Evolutionary conservation across 2,888 invertebrate species (phyloP), one percentile per base, ranked within the genome.

Genomic region (Melolontha melolontha): DNA sequence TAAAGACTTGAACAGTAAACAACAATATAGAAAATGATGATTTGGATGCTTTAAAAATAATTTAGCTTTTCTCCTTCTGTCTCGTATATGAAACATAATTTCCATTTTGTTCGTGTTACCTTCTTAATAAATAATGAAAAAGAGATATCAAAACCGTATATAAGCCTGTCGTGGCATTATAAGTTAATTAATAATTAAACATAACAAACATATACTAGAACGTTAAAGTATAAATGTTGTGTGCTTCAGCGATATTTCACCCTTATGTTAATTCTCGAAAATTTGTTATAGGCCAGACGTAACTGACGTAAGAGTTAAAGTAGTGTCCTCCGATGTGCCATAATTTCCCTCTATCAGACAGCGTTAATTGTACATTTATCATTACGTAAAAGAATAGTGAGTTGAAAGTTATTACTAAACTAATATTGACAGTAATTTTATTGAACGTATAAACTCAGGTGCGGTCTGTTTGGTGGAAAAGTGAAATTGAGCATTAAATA

Each of bases 341-440:
- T 57, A 57, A 57, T 57, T 57, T 22, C 57, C 12, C 44, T 27
- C 27, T 27, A 27, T 22, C 57, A 27, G 57, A 57, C 57, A 57
- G 42, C 55, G 42, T 57, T 44, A 57, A 57, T 41, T 57, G 55
- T 41, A 42, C 40, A 57, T 57, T 57, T 57, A 57, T 57, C 55
- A 57, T 14, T 34, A 11, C n/a, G n/a, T 57, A n/a, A 57, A 41
- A 42, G 22, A 57, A 42, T 41, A 57, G 41, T 2, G n/a, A 12
- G 29, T 34, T 34, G 52, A 52, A 27, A 34, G n/a, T 52, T n/a
- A 47, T 34, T 34, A 34, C 6, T n/a, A 41, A 40, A 40, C 55
- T 57, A 27, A 57, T 42, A 57, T 57, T 57, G 55, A 57, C 55
- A 57, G 22, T 57, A 57, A 57, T 57, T 57, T 57, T 57, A 57